Conservation (phyloP, 1,140 invertebrate genomes). For the Dolichoris vasculosae region DNA sequence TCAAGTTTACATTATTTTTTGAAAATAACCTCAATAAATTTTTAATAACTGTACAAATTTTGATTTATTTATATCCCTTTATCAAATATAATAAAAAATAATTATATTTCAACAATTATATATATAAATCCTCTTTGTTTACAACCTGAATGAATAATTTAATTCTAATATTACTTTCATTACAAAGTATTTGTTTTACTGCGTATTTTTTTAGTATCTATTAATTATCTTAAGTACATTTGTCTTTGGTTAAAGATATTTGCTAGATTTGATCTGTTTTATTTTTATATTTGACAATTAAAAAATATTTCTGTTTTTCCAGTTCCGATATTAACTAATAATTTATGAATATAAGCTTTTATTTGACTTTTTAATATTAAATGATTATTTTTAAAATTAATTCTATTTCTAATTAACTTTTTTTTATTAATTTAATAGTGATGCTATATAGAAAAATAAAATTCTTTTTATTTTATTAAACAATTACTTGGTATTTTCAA, state of each 20-base stretch:
- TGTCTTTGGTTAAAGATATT: conserved; percentile 33
- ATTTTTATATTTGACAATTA: not conserved
- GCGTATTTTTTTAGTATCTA: not conserved
- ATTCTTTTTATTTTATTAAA: not conserved
- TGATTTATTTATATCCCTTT: too few relatives aligned
- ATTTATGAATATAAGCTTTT: not conserved
- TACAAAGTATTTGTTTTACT: not conserved
- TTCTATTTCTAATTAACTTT: not conserved
- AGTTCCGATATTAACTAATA: not conserved
- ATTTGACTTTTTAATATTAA: not conserved
- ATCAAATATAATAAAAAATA: too few relatives aligned
- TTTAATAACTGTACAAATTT: too few relatives aligned
- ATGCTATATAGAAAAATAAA: not conserved
- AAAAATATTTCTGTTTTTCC: not conserved
- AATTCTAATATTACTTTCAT: conserved; percentile 16
- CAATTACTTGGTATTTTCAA: not conserved
- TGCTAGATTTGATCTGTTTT: conserved; percentile 5
- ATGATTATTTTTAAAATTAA: not conserved
- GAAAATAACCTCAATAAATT: too few relatives aligned
- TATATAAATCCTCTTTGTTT: too few relatives aligned
- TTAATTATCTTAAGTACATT: not conserved
- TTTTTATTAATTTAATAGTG: not conserved
- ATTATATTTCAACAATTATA: too few relatives aligned
- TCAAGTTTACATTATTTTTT: too few relatives aligned
- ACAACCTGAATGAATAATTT: too few relatives aligned